Percentiles rank a stretch among this genome's conserved stretches.
These are phyloP conservation scores for Neotoma lepida DNA, from an alignment of 2,113 vertebrate genomes.

Conservation along the genomic window DNA sequence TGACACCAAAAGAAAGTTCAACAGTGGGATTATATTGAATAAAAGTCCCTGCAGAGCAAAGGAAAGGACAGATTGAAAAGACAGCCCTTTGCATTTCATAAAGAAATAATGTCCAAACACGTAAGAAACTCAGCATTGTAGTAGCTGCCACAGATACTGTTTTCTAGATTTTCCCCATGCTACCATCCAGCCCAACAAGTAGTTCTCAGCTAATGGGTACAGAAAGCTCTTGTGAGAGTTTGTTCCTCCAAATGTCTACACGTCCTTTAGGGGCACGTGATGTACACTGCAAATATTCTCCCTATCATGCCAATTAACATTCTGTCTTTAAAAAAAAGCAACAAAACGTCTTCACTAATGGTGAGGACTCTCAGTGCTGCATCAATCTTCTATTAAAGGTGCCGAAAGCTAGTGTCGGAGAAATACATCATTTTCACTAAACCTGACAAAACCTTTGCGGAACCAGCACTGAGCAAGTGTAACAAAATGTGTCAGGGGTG, in stretches of 20 bases:
- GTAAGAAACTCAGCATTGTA: not conserved
- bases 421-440: slow-evolving; percentile 35
- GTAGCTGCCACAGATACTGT: not conserved
- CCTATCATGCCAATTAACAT: not conserved
- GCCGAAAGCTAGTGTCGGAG: not conserved
- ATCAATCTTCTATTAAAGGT: slow-evolving; percentile 2
- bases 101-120: not conserved
- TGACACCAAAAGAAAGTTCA: not conserved
- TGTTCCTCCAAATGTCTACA: slow-evolving; percentile 14
- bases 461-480: not conserved
- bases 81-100: not conserved
- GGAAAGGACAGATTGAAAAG: not conserved
- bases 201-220: not conserved
- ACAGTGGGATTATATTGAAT: not conserved
- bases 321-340: not conserved
- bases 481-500: not conserved
- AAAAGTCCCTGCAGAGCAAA: not conserved
- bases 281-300: not conserved
- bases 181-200: not conserved
- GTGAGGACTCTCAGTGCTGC: not conserved
- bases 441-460: not conserved
- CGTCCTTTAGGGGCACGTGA: not conserved
- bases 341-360: slow-evolving; percentile 21
- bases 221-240: slow-evolving; percentile 40
- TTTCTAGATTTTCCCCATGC: not conserved